Evolutionary conservation across 1,140 invertebrate species (phyloP).

Genomic region (Psix sp.): DNA sequence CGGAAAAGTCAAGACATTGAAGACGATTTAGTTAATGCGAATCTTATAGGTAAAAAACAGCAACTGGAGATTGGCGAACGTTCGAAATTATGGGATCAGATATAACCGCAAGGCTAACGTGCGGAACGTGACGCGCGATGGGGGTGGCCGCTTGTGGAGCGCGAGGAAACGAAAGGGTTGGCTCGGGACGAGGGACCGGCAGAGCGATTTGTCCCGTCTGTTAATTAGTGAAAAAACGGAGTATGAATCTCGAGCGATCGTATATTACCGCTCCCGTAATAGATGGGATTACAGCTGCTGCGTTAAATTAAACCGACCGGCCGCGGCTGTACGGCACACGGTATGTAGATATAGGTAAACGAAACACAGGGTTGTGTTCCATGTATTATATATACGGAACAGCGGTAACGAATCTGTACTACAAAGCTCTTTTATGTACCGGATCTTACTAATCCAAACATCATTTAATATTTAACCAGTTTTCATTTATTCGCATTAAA

Average conservation of each 20-base stretch:
- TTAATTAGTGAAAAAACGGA: conserved; percentile 79
- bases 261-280: conserved; percentile 77
- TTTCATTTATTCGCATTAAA: conserved; percentile 36
- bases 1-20: too few species aligned
- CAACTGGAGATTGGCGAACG: conserved; percentile 20
- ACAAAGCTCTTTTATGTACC: conserved; percentile 42
- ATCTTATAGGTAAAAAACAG: conserved; percentile 20
- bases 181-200: conserved; percentile 62
- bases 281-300: conserved; percentile 78
- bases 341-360: conserved; percentile 71
- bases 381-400: conserved; percentile 64
- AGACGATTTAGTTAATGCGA: too few species aligned
- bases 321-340: conserved; percentile 71
- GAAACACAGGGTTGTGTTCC: conserved; percentile 65
- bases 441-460: conserved; percentile 57
- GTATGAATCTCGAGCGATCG: conserved; percentile 79
- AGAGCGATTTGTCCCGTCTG: conserved; percentile 78
- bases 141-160: conserved; percentile 50
- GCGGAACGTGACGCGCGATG: conserved; percentile 57
- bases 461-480: conserved; percentile 54
- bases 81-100: conserved; percentile 34
- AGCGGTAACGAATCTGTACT: conserved; percentile 64
- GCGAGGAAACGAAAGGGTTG: conserved; percentile 49
- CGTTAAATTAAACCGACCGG: conserved; percentile 78
- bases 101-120: conserved; percentile 43